Conservation (phyloP, 2,888 invertebrate species). For the Halictus ligatus region DNA sequence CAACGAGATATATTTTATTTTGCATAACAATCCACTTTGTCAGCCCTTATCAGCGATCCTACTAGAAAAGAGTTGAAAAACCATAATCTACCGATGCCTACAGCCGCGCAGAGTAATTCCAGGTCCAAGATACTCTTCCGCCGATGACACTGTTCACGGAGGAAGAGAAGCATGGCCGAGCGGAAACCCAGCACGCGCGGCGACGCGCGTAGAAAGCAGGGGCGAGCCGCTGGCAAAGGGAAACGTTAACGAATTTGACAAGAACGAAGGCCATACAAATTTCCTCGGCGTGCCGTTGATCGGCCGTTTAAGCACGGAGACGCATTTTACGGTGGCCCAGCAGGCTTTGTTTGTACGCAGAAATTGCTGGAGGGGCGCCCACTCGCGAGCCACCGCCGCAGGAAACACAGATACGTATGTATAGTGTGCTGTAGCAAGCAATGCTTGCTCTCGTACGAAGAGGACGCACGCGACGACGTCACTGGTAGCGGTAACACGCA, state of each 20-base stretch:
- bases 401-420: constrained; percentile 56
- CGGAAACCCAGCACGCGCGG: constrained; percentile 10
- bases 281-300: constrained; percentile 33
- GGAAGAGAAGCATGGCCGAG: neutral
- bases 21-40: too few species aligned
- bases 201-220: neutral
- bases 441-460: neutral
- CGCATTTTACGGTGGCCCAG: constrained; percentile 59
- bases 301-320: constrained; percentile 44
- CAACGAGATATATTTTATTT: too few species aligned
- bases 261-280: constrained; percentile 52
- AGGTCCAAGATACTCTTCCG: too few species aligned
- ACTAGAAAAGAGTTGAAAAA: too few species aligned
- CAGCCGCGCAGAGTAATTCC: too few species aligned
- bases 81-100: too few species aligned
- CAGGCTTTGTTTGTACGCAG: constrained; percentile 79
- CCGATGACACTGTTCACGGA: neutral
- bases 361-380: constrained; percentile 78
- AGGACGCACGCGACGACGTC: constrained; percentile 68
- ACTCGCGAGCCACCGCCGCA: constrained; percentile 70
- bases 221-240: constrained; percentile 4
- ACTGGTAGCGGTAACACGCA: constrained; percentile 60
- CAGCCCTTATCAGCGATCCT: too few species aligned
- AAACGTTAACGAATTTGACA: constrained; percentile 35
- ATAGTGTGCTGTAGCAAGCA: neutral